Evolutionary conservation across 2,797 vertebrate species (phyloP).

Genomic region (Pristis pectinata): DNA sequence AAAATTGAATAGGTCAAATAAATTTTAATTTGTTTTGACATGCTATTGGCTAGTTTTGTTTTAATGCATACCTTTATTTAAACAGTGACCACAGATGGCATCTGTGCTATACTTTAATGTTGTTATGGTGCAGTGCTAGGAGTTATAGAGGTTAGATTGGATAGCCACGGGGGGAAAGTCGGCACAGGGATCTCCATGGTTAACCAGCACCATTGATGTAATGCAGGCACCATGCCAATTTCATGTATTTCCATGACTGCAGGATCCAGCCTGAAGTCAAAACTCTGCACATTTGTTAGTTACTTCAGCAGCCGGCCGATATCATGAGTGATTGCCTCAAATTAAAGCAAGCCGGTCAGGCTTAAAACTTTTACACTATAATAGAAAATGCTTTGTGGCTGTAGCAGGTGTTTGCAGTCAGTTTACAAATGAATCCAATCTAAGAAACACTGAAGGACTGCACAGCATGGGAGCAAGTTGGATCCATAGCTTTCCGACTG

Average conservation of each 20-base stretch:
- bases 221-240: not conserved
- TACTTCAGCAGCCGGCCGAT: not conserved
- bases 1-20: slow-evolving; percentile 4
- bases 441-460: not conserved
- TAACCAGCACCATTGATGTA: not conserved
- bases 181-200: too few relatives aligned
- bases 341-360: not conserved
- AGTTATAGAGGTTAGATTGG: not conserved
- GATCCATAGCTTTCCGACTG: too few relatives aligned
- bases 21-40: slow-evolving; percentile 18
- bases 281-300: not conserved
- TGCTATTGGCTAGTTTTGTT: slow-evolving; percentile 1
- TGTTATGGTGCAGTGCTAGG: not conserved
- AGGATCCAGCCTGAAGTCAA: not conserved
- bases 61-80: not conserved
- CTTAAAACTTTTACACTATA: too few relatives aligned
- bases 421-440: not conserved
- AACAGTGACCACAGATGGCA: not conserved
- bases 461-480: not conserved
- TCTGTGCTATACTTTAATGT: not conserved
- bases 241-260: not conserved
- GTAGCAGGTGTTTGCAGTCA: not conserved
- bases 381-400: not conserved
- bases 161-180: too few relatives aligned
- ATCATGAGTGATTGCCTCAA: too few relatives aligned